A percentile compares a stretch with the other conserved stretches of the same genome.
These are phyloP conservation scores for Asbolus verrucosus DNA, from an alignment of 1,140 invertebrate species.

Conservation along the genomic window DNA sequence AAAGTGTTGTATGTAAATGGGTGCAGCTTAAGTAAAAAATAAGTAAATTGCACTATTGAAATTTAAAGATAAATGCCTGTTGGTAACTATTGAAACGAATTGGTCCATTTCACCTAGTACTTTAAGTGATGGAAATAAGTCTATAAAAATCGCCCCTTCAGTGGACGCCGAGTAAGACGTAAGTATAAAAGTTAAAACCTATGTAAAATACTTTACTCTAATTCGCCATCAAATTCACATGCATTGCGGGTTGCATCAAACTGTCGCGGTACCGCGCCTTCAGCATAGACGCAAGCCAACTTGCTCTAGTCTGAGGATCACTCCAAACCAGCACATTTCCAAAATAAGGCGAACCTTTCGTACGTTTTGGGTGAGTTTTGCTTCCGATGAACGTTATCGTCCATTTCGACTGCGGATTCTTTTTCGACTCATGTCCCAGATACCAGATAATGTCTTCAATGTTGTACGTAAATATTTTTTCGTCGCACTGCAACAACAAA, in stretches of 20 bases:
- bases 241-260: constrained; percentile 66
- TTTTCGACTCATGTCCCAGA: constrained; percentile 82
- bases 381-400: constrained; percentile 81
- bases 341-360: constrained; percentile 81
- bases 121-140: background rate
- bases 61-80: background rate
- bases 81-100: constrained; percentile 21
- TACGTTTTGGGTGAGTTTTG: constrained; percentile 76
- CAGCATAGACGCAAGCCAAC: constrained; percentile 81
- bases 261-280: constrained; percentile 73
- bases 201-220: background rate
- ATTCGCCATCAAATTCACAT: constrained; percentile 54
- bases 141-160: background rate
- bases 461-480: constrained; percentile 77
- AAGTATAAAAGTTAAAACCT: background rate
- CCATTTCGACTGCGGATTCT: constrained; percentile 83
- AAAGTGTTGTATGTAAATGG: too few relatives aligned
- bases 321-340: constrained; percentile 81
- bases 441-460: constrained; percentile 86
- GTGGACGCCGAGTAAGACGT: background rate
- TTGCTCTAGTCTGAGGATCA: constrained; percentile 77
- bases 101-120: background rate
- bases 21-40: constrained; percentile 23
- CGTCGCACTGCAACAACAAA: constrained; percentile 68
- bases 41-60: constrained; percentile 33